Evolutionary conservation across 2,888 invertebrate genomes (phyloP), one percentile per base, ranked within the genome.

Genomic region (Drosophila anomalata): DNA sequence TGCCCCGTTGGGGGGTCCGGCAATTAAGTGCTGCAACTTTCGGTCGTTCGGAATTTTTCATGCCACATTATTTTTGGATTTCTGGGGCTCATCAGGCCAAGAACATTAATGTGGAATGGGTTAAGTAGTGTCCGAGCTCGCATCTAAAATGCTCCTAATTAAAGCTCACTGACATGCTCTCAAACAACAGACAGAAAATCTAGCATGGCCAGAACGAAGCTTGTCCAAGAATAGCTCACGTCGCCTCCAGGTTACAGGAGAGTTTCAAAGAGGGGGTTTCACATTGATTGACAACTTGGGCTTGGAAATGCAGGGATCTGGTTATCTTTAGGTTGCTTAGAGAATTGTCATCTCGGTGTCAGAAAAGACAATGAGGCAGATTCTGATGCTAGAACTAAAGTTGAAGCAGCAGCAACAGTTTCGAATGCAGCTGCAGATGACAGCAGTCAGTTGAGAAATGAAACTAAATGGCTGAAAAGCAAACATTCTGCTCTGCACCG

Each of bases 401-500:
- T 14, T 42, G 17, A 20, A 42, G 11, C 42, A 3, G 11, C 46
- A 46, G 60, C 39, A 42, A 33, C 44, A 33, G 44, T 26, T 47
- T 50, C 48, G 17, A 17, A 2, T 17, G 24, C 59, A 66, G 44
- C 53, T 67, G 44, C 53, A 53, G 47, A 50, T 57, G 73, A 63
- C 62, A 72, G 57, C 51, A 48, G 36, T 57, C 33, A 56, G 48
- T 52, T 67, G 47, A 63, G 24, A 65, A 62, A 57, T 57, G 55
- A 73, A 72, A 66, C 73, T 75, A 59, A 67, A 68, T 63, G 60
- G 33, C 59, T 58, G 54, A 59, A 58, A 48, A 59, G 53, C 74
- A 65, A 61, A 55, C 47, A 56, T 51, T 42, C 33, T 63, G 12
- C 31, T 20, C 62, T 9, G 22, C 67, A 47, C 33, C 51, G 17